Evolutionary conservation across 2,888 invertebrate species (phyloP), one percentile per base, ranked within the genome.

Genomic region (Scrobipalpa atriplicella): DNA sequence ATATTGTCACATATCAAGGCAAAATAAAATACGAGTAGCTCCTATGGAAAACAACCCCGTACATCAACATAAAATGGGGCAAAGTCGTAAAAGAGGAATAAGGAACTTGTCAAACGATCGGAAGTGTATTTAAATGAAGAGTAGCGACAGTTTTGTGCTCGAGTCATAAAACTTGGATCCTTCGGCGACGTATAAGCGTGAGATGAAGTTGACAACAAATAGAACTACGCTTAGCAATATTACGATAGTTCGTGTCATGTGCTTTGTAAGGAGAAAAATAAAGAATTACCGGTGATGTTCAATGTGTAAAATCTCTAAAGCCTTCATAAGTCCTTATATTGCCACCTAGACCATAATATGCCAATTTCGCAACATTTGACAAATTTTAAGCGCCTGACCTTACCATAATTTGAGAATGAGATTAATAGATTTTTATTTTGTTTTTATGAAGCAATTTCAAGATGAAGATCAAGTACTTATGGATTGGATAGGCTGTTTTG

Each of bases 141-240:
- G 80, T 79, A 80, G 80, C 73, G 81, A 83, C 87, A 88, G 89
- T 89, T 90, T 91, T 90, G 87, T 79, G 83, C 81, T 82, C 83
- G 82, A 84, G 84, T 86, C 85, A 84, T 90, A 90, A 91, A 89
- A 87, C 82, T 82, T 81, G 86, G 79, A 29, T 18, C 16, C 38
- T 38, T 9, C 18, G n/a, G 18, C 43, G 38, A 19, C n/a, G 54
- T 29, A n/a, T n/a, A n/a, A 29, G 29, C 29, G 5, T 29, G 61
- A 43, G 51, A 21, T 11, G 58, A 58, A n/a, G 13, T 7, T 36
- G 36, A 8, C n/a, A 13, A 8, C 7, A 16, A 47, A 16, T n/a
- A 3, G n/a, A n/a, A 16, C 0, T 7, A n/a, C 47, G 5, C n/a
- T 0, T 6, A 39, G 11, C 39, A 6, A n/a, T 39, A 39, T 39